Evolutionary conservation across 1,140 invertebrate species (phyloP), one percentile per base, ranked within the genome.

Genomic region (Philotrypesis tridentata): DNA sequence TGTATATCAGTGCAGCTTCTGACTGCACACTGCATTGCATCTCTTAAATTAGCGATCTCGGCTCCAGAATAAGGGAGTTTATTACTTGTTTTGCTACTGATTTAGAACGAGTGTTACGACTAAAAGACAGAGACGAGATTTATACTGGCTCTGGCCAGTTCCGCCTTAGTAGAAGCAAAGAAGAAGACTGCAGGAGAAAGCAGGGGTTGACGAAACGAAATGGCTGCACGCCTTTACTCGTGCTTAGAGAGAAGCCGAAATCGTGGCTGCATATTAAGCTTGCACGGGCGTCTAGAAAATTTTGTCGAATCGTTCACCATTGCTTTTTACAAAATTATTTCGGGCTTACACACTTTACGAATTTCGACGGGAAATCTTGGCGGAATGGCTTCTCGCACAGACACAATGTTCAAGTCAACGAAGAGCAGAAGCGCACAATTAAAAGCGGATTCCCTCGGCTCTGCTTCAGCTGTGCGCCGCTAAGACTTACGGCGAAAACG

Each of bases 11-110:
- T 55, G 48, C 48, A 55, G 48, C 7, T 21, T 55, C 48, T 55
- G 48, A 6, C 48, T n/a, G 14, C 4, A 6, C 6, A 21, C 48
- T 55, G 48, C 61, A 63, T 63, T 23, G 61, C 11, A 65, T 40
- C 31, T 79, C 43, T 14, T 21, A 71, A 70, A 71, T 71, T 78
- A 68, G 40, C 27, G 33, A 37, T 63, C 76, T 82, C 43, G 65
- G 40, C 11, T 43, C 67, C 61, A 76, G 72, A 75, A 77, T 37
- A 23, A 73, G 55, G 61, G 29, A 21, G 40, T 43, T 79, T 83
- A 27, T 33, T 85, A 33, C 74, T 83, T 86, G 31, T 79, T 86
- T 85, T 78, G 78, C 72, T 86, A 85, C 85, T 25, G 79, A 87
- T 85, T 85, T 86, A 86, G 85, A 84, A 70, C 67, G 67, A 70